Conservation (phyloP, 2,888 invertebrate genomes). For the Mystacides longicornis region DNA sequence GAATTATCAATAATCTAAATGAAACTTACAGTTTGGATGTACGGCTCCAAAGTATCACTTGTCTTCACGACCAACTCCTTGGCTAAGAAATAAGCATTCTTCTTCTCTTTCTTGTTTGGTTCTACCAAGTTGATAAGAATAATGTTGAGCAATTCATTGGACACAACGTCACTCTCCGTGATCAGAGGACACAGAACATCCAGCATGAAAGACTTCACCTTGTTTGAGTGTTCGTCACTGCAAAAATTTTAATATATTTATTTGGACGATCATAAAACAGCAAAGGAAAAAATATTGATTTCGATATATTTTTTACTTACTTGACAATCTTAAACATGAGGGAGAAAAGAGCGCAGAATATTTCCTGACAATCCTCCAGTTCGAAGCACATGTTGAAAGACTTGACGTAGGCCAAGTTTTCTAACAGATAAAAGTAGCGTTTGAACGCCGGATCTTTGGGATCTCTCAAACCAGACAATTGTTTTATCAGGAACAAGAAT, state of each 20-base stretch:
- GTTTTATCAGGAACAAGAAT: conserved; percentile 91
- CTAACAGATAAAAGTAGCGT: conserved; percentile 92
- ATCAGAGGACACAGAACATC: conserved; percentile 92
- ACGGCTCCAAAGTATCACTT: conserved; percentile 85
- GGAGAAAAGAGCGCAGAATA: conserved; percentile 88
- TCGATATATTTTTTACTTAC: conserved; percentile 48
- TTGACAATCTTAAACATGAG: conserved; percentile 95
- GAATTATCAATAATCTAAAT: too few species aligned
- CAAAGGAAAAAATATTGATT: neutral
- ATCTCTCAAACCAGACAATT: conserved; percentile 86
- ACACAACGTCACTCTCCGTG: conserved; percentile 91
- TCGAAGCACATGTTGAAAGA: conserved; percentile 99
- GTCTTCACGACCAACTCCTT: conserved; percentile 89
- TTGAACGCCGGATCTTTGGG: conserved; percentile 97
- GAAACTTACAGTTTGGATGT: conserved; percentile 85
- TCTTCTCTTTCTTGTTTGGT: conserved; percentile 82
- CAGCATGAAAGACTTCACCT: conserved; percentile 95
- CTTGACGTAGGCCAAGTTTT: conserved; percentile 95
- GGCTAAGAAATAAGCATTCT: conserved; percentile 83
- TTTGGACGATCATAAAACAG: neutral
- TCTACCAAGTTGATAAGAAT: conserved; percentile 92
- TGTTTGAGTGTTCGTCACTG: conserved; percentile 91
- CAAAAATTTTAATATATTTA: neutral
- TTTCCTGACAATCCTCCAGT: conserved; percentile 93
- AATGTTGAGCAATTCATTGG: conserved; percentile 88